phyloP scores from a whole-genome alignment of 2,888 invertebrate genomes.

The Nemapogon koenigi region DNA sequence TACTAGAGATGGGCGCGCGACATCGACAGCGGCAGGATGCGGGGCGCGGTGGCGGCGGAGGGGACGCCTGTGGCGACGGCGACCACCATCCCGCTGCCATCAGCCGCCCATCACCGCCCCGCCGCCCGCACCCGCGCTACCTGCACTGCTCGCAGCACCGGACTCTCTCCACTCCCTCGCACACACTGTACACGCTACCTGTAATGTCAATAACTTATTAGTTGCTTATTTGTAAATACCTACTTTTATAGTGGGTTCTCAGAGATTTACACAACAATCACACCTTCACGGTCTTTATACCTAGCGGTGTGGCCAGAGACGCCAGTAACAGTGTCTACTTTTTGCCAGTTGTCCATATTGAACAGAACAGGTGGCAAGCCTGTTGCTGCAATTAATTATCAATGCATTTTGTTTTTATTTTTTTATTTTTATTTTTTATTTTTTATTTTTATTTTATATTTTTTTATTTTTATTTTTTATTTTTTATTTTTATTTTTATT shows the following conservation, averaged over 20 bases:
- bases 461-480: too few species aligned
- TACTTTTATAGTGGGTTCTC: constrained; percentile 1
- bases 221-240: not conserved
- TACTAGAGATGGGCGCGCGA: constrained; percentile 46
- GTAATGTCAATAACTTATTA: constrained; percentile 2
- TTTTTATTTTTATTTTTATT: too few species aligned
- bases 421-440: too few species aligned
- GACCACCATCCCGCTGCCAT: constrained; percentile 55
- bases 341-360: too few species aligned
- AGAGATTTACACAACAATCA: constrained; percentile 3
- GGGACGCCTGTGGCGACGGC: constrained; percentile 40
- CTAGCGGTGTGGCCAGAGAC: too few species aligned
- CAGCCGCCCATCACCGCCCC: constrained; percentile 52
- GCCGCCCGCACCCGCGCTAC: constrained; percentile 25
- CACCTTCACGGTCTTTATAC: too few species aligned
- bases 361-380: too few species aligned
- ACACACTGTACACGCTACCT: constrained; percentile 36
- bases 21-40: constrained; percentile 53
- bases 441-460: too few species aligned
- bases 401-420: too few species aligned
- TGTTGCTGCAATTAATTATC: too few species aligned
- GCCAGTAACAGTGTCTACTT: too few species aligned
- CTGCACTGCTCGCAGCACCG: constrained; percentile 20
- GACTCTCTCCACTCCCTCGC: constrained; percentile 59
- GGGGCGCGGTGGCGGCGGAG: constrained; percentile 56